Evolutionary conservation across 2,797 vertebrate species (phyloP).

Genomic region (Merluccius polli): DNA sequence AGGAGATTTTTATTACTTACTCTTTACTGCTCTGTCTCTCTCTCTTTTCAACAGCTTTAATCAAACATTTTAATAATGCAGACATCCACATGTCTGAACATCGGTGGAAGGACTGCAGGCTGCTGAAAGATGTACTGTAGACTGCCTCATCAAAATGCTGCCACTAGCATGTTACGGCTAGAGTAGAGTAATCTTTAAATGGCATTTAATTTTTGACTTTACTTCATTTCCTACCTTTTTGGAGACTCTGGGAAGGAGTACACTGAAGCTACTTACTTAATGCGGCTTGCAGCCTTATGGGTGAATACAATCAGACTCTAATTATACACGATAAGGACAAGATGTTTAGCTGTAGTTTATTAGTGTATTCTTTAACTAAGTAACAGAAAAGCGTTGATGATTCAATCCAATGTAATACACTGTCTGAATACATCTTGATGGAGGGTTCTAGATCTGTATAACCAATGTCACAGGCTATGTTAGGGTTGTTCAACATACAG

Average conservation of each 20-base stretch:
- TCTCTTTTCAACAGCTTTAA: not conserved
- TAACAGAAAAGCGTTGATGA: not conserved
- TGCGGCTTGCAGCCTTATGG: not conserved
- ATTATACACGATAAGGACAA: not conserved
- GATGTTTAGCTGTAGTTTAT: not conserved
- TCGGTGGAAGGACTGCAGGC: too few relatives aligned
- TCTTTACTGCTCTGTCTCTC: too few relatives aligned
- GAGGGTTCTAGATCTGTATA: not conserved
- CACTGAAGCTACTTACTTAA: not conserved
- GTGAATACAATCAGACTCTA: not conserved
- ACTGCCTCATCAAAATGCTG: too few relatives aligned
- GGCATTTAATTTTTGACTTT: too few relatives aligned
- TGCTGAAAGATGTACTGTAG: too few relatives aligned
- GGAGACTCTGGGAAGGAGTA: not conserved
- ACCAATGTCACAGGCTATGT: too few relatives aligned
- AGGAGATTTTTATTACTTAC: too few relatives aligned
- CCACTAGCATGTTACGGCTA: too few relatives aligned
- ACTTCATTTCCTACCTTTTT: too few relatives aligned
- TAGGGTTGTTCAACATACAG: not conserved
- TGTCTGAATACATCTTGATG: not conserved
- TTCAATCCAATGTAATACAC: not conserved
- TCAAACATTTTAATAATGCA: not conserved
- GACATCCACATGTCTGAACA: not conserved
- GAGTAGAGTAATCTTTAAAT: too few relatives aligned
- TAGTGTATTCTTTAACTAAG: not conserved